Evolutionary conservation across 1,140 invertebrate genomes (phyloP).

Genomic region (Lasaia peninsularis): DNA sequence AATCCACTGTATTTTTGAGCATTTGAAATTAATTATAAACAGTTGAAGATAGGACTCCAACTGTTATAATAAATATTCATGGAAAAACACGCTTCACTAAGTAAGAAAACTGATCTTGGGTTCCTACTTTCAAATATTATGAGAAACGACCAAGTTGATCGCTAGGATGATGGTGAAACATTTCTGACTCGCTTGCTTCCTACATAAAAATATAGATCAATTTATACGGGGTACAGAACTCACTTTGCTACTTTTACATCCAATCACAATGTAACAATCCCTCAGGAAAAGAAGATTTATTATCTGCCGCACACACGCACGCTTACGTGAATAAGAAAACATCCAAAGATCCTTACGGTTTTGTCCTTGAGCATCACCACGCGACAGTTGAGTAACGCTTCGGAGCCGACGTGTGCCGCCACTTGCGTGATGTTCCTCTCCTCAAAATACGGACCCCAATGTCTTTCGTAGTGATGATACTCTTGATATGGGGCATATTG

Average conservation of each 20-base stretch:
- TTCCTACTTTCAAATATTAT: too few species aligned
- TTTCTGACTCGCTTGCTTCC: too few species aligned
- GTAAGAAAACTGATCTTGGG: too few species aligned
- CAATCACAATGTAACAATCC: background rate
- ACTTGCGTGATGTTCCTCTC: slow-evolving; percentile 78
- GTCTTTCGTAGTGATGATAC: slow-evolving; percentile 78
- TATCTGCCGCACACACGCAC: background rate
- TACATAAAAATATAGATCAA: too few species aligned
- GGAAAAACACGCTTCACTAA: too few species aligned
- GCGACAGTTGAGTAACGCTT: slow-evolving; percentile 87
- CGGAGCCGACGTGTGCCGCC: slow-evolving; percentile 86
- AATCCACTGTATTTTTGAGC: too few species aligned
- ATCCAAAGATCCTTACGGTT: slow-evolving; percentile 81
- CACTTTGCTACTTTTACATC: background rate
- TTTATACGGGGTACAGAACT: too few species aligned
- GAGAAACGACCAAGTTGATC: too few species aligned
- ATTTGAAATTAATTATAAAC: too few species aligned
- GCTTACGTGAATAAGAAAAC: background rate
- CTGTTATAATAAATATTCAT: too few species aligned
- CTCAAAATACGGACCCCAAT: slow-evolving; percentile 88
- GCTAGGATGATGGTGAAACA: too few species aligned
- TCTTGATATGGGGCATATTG: slow-evolving; percentile 79
- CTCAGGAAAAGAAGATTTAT: slow-evolving; percentile 2
- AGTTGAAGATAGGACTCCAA: too few species aligned
- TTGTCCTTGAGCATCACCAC: slow-evolving; percentile 91